Evolutionary conservation across 2,113 vertebrate genomes (phyloP).

Genomic region (Heterotilapia buettikoferi): DNA sequence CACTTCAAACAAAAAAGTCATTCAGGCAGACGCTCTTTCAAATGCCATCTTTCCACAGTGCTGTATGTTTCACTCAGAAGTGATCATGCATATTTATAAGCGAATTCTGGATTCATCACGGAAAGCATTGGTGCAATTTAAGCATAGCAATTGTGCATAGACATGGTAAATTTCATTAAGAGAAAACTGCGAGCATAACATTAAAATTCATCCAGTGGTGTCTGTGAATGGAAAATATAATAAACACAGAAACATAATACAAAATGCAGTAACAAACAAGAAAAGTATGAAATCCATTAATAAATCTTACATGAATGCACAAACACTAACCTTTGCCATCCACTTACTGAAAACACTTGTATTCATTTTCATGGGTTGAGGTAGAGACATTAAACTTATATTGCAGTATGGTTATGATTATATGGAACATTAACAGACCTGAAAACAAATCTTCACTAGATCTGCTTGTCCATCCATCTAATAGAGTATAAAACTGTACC

Average conservation of each 20-base stretch:
- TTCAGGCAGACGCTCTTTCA: not conserved
- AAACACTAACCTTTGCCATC: not conserved
- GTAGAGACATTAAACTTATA: not conserved
- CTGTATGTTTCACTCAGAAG: not conserved
- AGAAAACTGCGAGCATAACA: not conserved
- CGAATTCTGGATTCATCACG: not conserved
- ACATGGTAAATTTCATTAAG: not conserved
- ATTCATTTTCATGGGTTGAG: not conserved
- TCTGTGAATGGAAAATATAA: not conserved
- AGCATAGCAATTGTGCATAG: not conserved
- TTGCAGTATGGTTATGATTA: not conserved
- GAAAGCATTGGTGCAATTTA: not conserved
- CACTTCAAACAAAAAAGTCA: not conserved
- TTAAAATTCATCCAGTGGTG: not conserved
- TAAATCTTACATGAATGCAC: not conserved
- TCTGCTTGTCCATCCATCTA: not conserved
- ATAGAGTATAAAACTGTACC: not conserved
- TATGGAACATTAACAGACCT: not conserved
- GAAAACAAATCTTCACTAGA: not conserved
- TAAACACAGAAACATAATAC: not conserved
- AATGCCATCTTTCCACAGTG: not conserved
- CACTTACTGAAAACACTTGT: not conserved
- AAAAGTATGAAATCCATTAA: not conserved
- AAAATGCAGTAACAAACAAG: not conserved
- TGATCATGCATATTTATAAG: slow-evolving; percentile 19